Percentiles rank a stretch among this genome's conserved stretches.
phyloP scores from a whole-genome alignment of 2,113 vertebrate species.

The Corythoichthys haematopterus region DNA sequence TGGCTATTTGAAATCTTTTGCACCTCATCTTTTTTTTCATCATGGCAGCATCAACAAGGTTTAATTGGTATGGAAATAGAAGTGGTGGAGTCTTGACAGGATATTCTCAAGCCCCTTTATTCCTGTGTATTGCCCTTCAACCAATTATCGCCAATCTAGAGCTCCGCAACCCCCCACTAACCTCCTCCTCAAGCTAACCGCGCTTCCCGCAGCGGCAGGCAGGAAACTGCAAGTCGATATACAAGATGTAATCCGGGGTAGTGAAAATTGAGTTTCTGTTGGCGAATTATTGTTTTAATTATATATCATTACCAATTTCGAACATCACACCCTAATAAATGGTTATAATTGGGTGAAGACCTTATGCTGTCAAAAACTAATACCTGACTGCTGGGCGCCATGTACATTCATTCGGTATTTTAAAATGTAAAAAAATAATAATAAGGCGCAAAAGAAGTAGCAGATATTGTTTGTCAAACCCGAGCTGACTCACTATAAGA shows the following conservation, averaged over 20 bases:
- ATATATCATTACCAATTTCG: not conserved
- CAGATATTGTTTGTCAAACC: too few relatives aligned
- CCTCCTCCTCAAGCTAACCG: conserved; percentile 51
- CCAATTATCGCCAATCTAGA: conserved; percentile 68
- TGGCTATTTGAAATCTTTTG: conserved; percentile 46
- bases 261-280: conserved; percentile 64
- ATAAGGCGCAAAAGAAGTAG: too few relatives aligned
- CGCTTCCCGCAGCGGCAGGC: conserved; percentile 41
- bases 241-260: conserved; percentile 49
- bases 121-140: conserved; percentile 65
- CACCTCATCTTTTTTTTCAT: conserved; percentile 52
- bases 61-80: conserved; percentile 70
- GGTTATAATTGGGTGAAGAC: not conserved
- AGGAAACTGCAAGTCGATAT: conserved; percentile 48
- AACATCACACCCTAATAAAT: not conserved
- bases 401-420: too few relatives aligned
- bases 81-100: conserved; percentile 63
- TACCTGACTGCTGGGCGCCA: too few relatives aligned
- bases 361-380: not conserved
- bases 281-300: not conserved
- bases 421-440: too few relatives aligned
- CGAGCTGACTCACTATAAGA: too few relatives aligned
- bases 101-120: conserved; percentile 58
- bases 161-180: conserved; percentile 53
- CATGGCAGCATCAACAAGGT: conserved; percentile 54